Percentiles rank a stretch among this genome's conserved stretches.
Evolutionary conservation across 2,797 vertebrate genomes (phyloP).

Genomic region (Silurus aristotelis): DNA sequence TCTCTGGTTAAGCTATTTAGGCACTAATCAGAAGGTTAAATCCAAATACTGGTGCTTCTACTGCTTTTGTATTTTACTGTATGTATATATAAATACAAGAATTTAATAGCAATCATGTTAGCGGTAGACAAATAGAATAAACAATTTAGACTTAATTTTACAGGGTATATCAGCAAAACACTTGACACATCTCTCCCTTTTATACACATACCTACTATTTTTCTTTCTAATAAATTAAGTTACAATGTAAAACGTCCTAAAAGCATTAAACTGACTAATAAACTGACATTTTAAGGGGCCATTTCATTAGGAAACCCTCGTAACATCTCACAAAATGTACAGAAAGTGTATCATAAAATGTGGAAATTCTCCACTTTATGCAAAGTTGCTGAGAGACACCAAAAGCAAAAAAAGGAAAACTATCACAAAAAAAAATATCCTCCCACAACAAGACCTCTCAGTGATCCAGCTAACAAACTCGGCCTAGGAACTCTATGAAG

Average conservation of each 20-base stretch:
- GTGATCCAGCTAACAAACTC: slow-evolving; percentile 23
- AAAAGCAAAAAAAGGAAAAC: slow-evolving; percentile 3
- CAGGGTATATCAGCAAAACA: not conserved
- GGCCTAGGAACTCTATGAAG: slow-evolving; percentile 13
- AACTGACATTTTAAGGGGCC: not conserved
- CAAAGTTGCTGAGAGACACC: not conserved
- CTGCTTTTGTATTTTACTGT: not conserved
- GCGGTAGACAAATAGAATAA: not conserved
- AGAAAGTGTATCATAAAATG: not conserved
- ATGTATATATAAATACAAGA: not conserved
- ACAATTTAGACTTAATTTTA: not conserved
- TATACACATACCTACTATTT: not conserved
- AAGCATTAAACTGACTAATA: not conserved
- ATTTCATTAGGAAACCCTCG: not conserved
- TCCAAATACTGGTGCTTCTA: not conserved
- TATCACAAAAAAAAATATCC: slow-evolving; percentile 22
- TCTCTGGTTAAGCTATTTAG: not conserved
- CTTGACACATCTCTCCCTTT: not conserved
- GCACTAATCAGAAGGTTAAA: not conserved
- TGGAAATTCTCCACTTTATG: not conserved
- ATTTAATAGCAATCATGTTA: not conserved
- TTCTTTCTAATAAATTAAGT: not conserved
- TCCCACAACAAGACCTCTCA: not conserved
- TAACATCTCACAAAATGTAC: not conserved
- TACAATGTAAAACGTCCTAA: not conserved